Conservation (phyloP, 2,888 invertebrate species). For the Acheta domesticus region DNA sequence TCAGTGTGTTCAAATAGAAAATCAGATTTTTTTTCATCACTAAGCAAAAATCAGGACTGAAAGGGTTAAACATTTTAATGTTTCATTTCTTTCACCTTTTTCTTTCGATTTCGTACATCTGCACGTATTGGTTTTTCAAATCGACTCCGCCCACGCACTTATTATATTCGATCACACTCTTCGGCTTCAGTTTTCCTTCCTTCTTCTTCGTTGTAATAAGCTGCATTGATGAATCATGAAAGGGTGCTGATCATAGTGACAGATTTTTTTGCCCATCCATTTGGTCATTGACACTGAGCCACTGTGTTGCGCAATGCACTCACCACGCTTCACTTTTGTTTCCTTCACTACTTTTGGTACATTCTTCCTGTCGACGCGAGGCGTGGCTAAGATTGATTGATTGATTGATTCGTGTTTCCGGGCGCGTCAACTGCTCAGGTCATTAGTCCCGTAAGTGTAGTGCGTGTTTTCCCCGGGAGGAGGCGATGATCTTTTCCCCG, state of each 20-base stretch:
- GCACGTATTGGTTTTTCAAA: not conserved
- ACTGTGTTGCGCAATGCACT: not conserved
- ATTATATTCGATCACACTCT: not conserved
- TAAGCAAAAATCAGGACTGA: no score
- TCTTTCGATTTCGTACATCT: not conserved
- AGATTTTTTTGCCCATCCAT: constrained; percentile 22
- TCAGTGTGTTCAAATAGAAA: no score
- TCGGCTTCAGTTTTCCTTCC: not conserved
- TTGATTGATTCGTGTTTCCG: no score
- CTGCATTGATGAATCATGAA: constrained; percentile 19
- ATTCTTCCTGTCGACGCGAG: no score
- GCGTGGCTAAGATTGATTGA: no score
- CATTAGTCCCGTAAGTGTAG: no score
- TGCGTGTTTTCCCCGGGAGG: no score
- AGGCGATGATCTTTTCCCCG: no score
- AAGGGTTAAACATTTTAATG: not conserved
- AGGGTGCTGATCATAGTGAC: constrained; percentile 5
- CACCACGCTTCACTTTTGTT: constrained; percentile 18
- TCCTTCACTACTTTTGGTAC: not conserved
- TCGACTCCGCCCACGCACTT: constrained; percentile 20
- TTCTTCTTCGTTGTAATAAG: not conserved
- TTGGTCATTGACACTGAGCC: constrained; percentile 12
- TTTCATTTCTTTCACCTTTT: not conserved
- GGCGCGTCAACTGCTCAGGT: no score
- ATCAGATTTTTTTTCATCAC: no score